Conservation (phyloP, 2,797 vertebrate genomes). For the Cyclopterus lumpus region DNA sequence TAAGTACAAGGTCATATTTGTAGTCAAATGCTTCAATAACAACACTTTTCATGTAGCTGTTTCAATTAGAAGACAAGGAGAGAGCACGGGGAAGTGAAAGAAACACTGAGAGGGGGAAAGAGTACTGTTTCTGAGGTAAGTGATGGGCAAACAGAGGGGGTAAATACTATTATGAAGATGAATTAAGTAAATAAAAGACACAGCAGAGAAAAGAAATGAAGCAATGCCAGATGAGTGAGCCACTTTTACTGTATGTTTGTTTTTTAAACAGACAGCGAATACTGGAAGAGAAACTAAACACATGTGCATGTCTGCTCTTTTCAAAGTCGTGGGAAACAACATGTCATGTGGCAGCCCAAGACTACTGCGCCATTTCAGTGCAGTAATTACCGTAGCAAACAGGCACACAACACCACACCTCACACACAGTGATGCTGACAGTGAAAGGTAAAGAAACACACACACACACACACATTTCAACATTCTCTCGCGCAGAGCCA, state of each 20-base stretch:
- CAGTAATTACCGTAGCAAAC: constrained; percentile 36
- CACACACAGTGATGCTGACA: constrained; percentile 24
- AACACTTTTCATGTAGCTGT: constrained; percentile 11
- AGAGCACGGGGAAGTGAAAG: not conserved
- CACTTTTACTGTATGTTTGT: not conserved
- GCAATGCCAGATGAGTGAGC: constrained; percentile 10
- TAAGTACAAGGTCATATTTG: constrained; percentile 23
- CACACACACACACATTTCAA: constrained; percentile 9
- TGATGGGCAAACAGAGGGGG: not conserved
- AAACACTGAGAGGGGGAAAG: constrained; percentile 5
- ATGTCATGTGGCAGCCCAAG: constrained; percentile 1
- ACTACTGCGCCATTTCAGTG: constrained; percentile 11
- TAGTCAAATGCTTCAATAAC: constrained; percentile 18
- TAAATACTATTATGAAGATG: constrained; percentile 14
- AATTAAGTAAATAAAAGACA: constrained; percentile 8
- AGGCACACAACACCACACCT: constrained; percentile 33
- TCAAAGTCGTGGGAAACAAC: constrained; percentile 12
- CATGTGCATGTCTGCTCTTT: constrained; percentile 8
- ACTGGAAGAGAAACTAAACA: constrained; percentile 3
- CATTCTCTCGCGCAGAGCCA: constrained; percentile 16
- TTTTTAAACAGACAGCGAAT: not conserved
- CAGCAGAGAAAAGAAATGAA: constrained; percentile 21
- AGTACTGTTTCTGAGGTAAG: constrained; percentile 23
- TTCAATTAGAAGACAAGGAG: constrained; percentile 3
- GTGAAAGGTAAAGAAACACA: constrained; percentile 20